phyloP scores from a whole-genome alignment of 2,888 invertebrate species.

The Oxyteleia sp. region DNA sequence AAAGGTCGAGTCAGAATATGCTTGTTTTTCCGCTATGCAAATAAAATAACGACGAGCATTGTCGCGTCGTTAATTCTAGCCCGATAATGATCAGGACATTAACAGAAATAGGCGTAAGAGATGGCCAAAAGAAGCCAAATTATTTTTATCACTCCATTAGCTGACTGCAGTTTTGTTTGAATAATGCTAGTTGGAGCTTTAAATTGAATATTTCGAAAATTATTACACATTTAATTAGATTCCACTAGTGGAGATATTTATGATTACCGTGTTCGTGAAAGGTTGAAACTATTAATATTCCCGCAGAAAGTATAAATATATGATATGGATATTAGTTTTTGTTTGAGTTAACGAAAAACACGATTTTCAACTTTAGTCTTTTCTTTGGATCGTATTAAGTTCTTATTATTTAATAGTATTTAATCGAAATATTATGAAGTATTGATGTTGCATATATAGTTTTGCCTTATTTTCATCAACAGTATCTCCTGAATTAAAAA shows the following conservation, averaged over 20 bases:
- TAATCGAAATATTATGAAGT: not conserved
- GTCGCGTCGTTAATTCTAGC: slow-evolving; percentile 65
- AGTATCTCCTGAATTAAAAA: not conserved
- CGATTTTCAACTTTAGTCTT: slow-evolving; percentile 51
- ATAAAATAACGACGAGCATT: slow-evolving; percentile 61
- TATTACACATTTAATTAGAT: slow-evolving; percentile 67
- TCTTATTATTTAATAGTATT: slow-evolving; percentile 21
- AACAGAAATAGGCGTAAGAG: slow-evolving; percentile 60
- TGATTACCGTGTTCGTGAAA: slow-evolving; percentile 43
- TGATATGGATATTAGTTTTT: slow-evolving; percentile 61
- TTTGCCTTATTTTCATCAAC: not conserved
- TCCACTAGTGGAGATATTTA: slow-evolving; percentile 50
- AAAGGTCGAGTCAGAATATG: slow-evolving; percentile 50
- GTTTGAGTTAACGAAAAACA: slow-evolving; percentile 56
- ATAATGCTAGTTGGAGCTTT: slow-evolving; percentile 32
- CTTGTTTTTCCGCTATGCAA: slow-evolving; percentile 50
- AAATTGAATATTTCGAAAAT: slow-evolving; percentile 51
- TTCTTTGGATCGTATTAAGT: slow-evolving; percentile 27
- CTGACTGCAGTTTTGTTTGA: slow-evolving; percentile 59
- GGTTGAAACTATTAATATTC: slow-evolving; percentile 52
- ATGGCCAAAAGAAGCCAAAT: slow-evolving; percentile 59
- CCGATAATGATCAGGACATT: slow-evolving; percentile 67
- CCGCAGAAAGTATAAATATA: slow-evolving; percentile 37
- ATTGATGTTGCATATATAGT: not conserved
- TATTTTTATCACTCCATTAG: slow-evolving; percentile 70